A percentile compares a stretch with the other conserved stretches of the same genome.
phyloP scores from a whole-genome alignment of 2,113 vertebrate genomes.

The Crotalus viridis region DNA sequence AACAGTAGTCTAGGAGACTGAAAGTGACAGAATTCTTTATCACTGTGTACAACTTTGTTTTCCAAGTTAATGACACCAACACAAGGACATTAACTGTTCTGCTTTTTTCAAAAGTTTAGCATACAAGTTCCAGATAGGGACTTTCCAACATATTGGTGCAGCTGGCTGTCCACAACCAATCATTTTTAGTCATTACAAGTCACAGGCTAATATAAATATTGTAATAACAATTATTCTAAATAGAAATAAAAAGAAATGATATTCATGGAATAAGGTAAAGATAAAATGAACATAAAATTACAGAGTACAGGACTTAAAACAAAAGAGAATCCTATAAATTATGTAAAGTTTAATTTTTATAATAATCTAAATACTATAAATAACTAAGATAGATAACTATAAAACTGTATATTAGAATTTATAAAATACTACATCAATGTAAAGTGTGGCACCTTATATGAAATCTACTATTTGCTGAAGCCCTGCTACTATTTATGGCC shows the following conservation, averaged over 20 bases:
- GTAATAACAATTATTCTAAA: background rate
- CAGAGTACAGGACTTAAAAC: background rate
- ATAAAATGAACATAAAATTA: background rate
- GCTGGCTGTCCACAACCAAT: background rate
- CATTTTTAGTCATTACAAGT: background rate
- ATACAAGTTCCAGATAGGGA: background rate
- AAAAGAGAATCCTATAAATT: background rate
- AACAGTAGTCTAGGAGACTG: background rate
- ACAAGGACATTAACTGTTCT: background rate
- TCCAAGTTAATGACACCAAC: background rate
- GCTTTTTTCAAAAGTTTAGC: background rate
- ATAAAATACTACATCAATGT: background rate
- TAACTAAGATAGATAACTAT: background rate
- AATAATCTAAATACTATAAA: background rate
- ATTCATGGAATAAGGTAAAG: background rate
- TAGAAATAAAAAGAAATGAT: background rate
- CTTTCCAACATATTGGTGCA: background rate
- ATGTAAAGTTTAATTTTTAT: background rate
- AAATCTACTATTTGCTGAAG: background rate
- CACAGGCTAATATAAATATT: background rate
- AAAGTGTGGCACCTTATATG: background rate
- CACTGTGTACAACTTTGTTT: background rate
- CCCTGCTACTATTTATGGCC: background rate
- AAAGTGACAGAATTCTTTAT: background rate
- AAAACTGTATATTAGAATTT: background rate